These are phyloP conservation scores for Muntiacus muntjak DNA, from an alignment of 2,113 vertebrate genomes.

Conservation along the genomic window DNA sequence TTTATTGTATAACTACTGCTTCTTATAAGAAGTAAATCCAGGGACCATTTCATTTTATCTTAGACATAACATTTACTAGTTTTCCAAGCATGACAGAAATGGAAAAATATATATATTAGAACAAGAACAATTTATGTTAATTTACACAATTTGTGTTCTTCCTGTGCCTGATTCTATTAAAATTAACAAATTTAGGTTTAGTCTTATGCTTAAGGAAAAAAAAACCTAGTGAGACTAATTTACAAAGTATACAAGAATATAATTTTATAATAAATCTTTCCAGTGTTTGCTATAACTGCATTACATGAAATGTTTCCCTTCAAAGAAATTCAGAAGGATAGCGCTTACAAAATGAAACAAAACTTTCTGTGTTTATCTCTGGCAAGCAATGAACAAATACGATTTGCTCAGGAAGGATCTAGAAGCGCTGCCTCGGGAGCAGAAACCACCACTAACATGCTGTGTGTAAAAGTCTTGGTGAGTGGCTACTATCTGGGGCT, in stretches of 20 bases:
- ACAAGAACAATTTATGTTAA: conserved; percentile 75
- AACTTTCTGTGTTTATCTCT: conserved; percentile 64
- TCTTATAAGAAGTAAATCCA: conserved; percentile 78
- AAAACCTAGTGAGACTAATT: conserved; percentile 54
- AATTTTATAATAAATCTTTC: conserved; percentile 72
- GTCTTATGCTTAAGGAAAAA: not conserved
- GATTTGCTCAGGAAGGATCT: conserved; percentile 27
- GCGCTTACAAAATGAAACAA: conserved; percentile 39
- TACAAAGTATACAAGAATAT: conserved; percentile 71
- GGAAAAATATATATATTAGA: conserved; percentile 78
- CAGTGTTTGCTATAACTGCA: conserved; percentile 63
- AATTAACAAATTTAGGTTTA: conserved; percentile 61
- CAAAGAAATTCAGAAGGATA: conserved; percentile 62
- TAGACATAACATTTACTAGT: conserved; percentile 83
- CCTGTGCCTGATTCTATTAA: conserved; percentile 66
- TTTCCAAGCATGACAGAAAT: conserved; percentile 81
- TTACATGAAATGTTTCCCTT: conserved; percentile 58
- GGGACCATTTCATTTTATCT: conserved; percentile 76
- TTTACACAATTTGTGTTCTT: conserved; percentile 73
- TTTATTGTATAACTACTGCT: conserved; percentile 60
- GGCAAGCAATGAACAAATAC: conserved; percentile 43
- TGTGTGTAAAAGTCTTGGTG: conserved; percentile 19
- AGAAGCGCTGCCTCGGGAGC: conserved; percentile 55
- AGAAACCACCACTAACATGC: conserved; percentile 18
- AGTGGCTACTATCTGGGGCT: conserved; percentile 21